Conservation (phyloP, 2,888 invertebrate species). For the Diachrysia chrysitis region DNA sequence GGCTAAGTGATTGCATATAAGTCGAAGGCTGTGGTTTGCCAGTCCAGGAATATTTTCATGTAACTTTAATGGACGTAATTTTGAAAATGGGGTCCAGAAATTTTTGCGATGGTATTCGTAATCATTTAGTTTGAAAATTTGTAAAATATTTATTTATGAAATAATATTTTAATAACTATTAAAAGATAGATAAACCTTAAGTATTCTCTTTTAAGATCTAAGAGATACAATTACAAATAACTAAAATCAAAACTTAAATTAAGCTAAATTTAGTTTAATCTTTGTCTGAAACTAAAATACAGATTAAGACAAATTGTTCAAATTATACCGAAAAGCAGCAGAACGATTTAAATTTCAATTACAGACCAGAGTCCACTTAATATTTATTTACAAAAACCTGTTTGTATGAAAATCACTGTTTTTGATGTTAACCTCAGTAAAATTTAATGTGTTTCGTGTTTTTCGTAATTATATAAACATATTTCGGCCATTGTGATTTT, state of each 20-base stretch:
- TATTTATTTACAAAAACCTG: neutral
- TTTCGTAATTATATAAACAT: neutral
- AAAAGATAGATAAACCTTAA: no score
- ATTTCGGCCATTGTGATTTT: slow-evolving; percentile 2
- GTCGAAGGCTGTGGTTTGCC: neutral
- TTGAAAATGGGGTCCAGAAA: neutral
- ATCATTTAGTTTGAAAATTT: no score
- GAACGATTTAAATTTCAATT: neutral
- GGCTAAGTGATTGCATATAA: neutral
- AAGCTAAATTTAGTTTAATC: no score
- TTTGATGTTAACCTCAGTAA: neutral
- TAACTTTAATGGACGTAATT: neutral
- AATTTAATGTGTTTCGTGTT: neutral
- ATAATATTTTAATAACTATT: no score
- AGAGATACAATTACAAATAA: no score
- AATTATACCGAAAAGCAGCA: neutral
- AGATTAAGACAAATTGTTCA: neutral
- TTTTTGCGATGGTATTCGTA: no score
- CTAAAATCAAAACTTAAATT: no score
- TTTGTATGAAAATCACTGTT: neutral
- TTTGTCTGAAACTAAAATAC: no score
- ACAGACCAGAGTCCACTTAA: neutral
- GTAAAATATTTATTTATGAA: no score
- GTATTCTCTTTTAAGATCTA: no score
- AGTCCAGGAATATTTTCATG: neutral